phyloP scores from a whole-genome alignment of 2,888 invertebrate genomes.

The Carpatolechia fugitivella region DNA sequence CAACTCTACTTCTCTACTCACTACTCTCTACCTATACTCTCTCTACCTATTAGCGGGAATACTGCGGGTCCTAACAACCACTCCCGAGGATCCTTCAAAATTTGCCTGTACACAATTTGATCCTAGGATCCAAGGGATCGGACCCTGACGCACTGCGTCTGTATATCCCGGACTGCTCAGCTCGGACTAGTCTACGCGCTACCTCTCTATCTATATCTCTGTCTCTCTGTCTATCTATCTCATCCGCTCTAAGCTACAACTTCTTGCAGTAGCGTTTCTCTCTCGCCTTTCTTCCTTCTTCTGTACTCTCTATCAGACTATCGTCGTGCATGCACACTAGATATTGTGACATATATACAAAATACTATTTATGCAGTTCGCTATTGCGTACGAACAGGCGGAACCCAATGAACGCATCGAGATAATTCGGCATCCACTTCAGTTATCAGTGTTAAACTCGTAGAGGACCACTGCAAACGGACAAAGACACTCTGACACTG shows the following conservation, averaged over 20 bases:
- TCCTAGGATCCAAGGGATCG: conserved; percentile 62
- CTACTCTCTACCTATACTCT: conserved; percentile 62
- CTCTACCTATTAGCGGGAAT: conserved; percentile 70
- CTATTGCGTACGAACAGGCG: conserved; percentile 64
- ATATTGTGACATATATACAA: conserved; percentile 75
- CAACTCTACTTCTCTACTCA: conserved; percentile 73
- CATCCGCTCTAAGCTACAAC: conserved; percentile 72
- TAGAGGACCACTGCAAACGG: conserved; percentile 61
- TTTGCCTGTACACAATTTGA: conserved; percentile 43
- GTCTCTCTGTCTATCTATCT: conserved; percentile 74
- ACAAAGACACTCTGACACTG: conserved; percentile 65
- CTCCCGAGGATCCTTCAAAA: conserved; percentile 69
- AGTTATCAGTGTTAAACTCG: conserved; percentile 40
- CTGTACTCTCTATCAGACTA: conserved; percentile 73
- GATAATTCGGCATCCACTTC: conserved; percentile 54
- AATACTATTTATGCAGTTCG: conserved; percentile 69
- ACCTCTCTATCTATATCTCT: conserved; percentile 60
- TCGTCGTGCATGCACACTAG: conserved; percentile 79
- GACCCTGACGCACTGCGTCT: conserved; percentile 64
- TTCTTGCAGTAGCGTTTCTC: conserved; percentile 74
- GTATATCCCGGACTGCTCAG: conserved; percentile 66
- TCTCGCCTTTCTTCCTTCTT: conserved; percentile 74
- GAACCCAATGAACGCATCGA: conserved; percentile 63
- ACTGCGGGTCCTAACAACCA: conserved; percentile 60
- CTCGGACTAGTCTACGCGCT: conserved; percentile 75